These are phyloP conservation scores for Trichogramma dendrolimi DNA, from an alignment of 2,888 invertebrate species.

Conservation along the genomic window DNA sequence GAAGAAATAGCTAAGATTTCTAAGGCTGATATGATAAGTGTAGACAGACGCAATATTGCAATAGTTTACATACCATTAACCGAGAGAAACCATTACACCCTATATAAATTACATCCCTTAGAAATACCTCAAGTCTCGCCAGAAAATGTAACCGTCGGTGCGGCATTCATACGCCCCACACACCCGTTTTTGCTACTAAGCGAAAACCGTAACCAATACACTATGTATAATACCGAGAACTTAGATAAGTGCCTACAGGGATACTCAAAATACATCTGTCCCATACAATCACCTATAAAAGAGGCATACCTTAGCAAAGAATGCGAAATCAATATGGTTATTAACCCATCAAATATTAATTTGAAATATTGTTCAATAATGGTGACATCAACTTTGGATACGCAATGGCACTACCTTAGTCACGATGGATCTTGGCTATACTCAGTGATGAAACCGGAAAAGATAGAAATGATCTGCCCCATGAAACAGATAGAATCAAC, in stretches of 20 bases:
- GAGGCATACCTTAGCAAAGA: background rate
- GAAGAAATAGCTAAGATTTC: background rate
- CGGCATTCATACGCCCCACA: no score
- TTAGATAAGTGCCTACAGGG: background rate
- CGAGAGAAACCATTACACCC: background rate
- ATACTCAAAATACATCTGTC: background rate
- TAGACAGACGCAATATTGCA: background rate
- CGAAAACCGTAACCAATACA: background rate
- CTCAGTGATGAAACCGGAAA: no score
- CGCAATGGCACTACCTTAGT: background rate
- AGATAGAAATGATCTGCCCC: no score
- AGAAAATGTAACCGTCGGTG: background rate
- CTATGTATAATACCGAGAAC: background rate
- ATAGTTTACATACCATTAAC: background rate
- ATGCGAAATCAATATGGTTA: background rate
- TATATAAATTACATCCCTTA: background rate
- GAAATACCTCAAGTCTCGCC: background rate
- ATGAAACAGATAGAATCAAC: no score
- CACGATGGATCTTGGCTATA: no score
- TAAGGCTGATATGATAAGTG: background rate
- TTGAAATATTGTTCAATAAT: no score
- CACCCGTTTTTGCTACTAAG: background rate
- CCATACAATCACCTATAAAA: background rate
- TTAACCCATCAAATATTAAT: background rate
- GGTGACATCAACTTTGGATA: background rate